Evolutionary conservation across 2,797 vertebrate species (phyloP), one percentile per base, ranked within the genome.

Genomic region (Loris lydekkerianus): DNA sequence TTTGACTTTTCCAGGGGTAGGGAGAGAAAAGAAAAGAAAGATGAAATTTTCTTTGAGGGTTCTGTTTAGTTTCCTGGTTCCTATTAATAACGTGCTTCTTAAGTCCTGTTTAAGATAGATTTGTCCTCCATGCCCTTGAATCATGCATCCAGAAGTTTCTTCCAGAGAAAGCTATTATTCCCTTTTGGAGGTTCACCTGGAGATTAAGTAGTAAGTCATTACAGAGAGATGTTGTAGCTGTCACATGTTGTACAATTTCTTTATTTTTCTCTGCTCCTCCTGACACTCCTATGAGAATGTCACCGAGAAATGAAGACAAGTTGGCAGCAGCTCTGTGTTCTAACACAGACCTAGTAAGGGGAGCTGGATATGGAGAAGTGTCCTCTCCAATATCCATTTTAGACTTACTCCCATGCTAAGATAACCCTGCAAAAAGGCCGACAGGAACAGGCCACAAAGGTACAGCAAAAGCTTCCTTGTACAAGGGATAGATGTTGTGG

Each of bases 151-250:
- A 94, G 67, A 87, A 67, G 49, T 75, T 96, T 78, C 69, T 91
- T 88, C 40, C 27, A 23, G 70, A 94, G 75, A 97, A 97, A 92
- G 70, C 58, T 90, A 80, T 8, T 76, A 95, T 92, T 84, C 70
- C 23, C 7, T 86, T 95, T 91, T 31, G 80, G 60, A 96, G 91
- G 25, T 70, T 86, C n/a, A 76, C 13, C 56, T 81, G n/a, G 34
- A 85, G 31, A 77, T 31, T 3, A 72, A 56, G 46, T 14, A 77
- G 43, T 14, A 31, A 93, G 21, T 65, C 65, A 65, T 72, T 69
- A 85, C 27, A 21, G 3, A 40, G 34, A 86, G 65, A 70, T 76
- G 72, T 56, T 49, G 65, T 9, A 95, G 86, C 83, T 90, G 53
- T 89, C 89, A 92, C 58, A 81, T 4, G 37, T 7, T 70, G 3